These are phyloP conservation scores for Syndactyla subalaris DNA, from an alignment of 2,797 vertebrate genomes.

Conservation along the genomic window DNA sequence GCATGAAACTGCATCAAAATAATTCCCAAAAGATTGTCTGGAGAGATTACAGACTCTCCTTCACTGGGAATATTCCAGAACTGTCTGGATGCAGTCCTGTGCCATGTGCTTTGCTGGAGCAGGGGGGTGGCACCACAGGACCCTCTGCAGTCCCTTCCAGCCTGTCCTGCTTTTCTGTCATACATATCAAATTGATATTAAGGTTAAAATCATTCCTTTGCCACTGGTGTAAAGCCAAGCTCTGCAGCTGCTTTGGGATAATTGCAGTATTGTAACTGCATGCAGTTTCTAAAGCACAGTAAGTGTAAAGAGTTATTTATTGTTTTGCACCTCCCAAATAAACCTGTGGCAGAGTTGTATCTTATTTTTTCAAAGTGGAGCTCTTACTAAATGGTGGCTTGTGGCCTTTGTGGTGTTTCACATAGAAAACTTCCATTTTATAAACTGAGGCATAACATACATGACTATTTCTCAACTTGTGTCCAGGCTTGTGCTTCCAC, in stretches of 20 bases:
- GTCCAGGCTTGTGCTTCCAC: neutral
- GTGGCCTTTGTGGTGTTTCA: neutral
- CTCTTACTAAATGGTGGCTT: rapidly evolving
- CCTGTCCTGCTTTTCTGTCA: neutral
- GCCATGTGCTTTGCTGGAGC: neutral
- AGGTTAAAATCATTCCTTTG: rapidly evolving
- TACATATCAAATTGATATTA: rapidly evolving
- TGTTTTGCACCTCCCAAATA: neutral
- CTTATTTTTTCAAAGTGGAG: neutral
- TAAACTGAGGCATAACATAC: rapidly evolving
- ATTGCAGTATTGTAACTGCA: rapidly evolving
- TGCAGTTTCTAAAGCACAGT: neutral
- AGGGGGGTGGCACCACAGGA: rapidly evolving
- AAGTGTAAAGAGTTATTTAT: neutral
- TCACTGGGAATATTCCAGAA: neutral
- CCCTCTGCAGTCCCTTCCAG: neutral
- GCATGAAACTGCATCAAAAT: rapidly evolving
- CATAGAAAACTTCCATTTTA: rapidly evolving
- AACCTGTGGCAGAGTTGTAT: neutral
- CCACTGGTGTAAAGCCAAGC: rapidly evolving
- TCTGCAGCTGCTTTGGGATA: neutral
- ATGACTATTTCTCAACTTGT: neutral
- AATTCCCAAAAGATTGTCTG: rapidly evolving
- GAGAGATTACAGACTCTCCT: rapidly evolving
- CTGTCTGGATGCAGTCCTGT: rapidly evolving